These are phyloP conservation scores for Pterocles orientalis DNA, from an alignment of 2,113 vertebrate species.

Conservation along the genomic window DNA sequence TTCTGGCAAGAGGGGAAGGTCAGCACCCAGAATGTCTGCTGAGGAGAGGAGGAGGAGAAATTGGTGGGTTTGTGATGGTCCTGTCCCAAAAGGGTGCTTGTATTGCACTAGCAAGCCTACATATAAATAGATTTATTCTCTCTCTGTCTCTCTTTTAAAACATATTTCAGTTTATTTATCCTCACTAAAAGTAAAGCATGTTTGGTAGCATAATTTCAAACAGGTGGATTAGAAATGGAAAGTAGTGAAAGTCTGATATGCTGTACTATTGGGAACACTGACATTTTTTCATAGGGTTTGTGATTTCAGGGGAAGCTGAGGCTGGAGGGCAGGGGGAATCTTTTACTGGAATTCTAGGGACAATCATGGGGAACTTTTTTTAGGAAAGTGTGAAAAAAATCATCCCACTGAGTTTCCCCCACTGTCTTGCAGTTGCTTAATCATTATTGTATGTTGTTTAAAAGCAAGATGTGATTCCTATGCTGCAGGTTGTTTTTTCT, in stretches of 20 bases:
- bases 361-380: neutral
- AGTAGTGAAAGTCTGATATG: neutral
- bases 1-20: neutral
- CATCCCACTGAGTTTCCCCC: neutral
- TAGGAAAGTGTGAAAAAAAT: neutral
- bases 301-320: neutral
- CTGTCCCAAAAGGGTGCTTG: neutral
- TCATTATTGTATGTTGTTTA: neutral
- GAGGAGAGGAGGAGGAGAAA: neutral
- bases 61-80: neutral
- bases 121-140: neutral
- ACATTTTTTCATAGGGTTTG: neutral
- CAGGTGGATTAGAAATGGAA: neutral
- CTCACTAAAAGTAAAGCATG: neutral
- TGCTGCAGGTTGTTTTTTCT: slow-evolving; percentile 15
- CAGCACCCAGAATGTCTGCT: neutral
- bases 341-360: neutral
- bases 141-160: neutral
- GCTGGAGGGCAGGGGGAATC: fast-evolving
- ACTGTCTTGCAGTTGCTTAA: neutral
- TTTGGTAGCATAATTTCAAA: neutral
- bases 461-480: neutral
- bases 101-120: neutral
- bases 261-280: no score
- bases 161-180: neutral